Evolutionary conservation across 1,140 invertebrate genomes (phyloP), one percentile per base, ranked within the genome.

Genomic region (Adoxophyes honmai): DNA sequence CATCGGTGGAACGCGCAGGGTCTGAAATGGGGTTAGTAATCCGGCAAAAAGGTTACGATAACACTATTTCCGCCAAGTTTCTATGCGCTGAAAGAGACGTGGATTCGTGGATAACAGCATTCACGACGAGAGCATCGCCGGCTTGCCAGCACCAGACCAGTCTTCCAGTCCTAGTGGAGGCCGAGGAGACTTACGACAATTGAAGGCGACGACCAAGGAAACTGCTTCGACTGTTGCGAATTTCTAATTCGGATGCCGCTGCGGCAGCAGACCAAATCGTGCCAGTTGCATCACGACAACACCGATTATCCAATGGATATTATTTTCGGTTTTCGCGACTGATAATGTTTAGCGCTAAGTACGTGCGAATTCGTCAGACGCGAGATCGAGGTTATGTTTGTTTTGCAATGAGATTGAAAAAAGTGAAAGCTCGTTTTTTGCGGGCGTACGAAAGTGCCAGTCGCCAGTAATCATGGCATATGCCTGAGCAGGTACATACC

Each of bases 81-180:
- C 62, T 92, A 57, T 88, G 91, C 52, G 89, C 90, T 15, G 87
- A 90, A 35, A 78, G 91, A 36, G 92, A 93, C 11, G 69, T 93
- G 44, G 92, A 93, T 5, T 89, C 91, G 10, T 93, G 92, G 92
- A 73, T 93, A 11, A 78, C 88, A 0, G 92, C 92, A 2, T 93
- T 93, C 75, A 92, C 91, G 6, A 88, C 90, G 3, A 71, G 89
- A 16, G 75, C 86, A 0, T 90, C 90, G 6, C 90, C 90, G 3
- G 52, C 69, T 28, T 73, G 68, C 2, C 80, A 79, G 6, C 91
- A 92, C 52, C 90, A 91, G 59, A 86, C 89, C 39, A 91, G 91
- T 34, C 73, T 93, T 55, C 93, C 92, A 2, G 92, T 92, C 34
- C 89, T 93, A 35, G 81, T 92, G 38, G 93, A 93, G 64, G 91